Conservation (phyloP, 2,113 vertebrate genomes). For the Sinocyclocheilus grahami region DNA sequence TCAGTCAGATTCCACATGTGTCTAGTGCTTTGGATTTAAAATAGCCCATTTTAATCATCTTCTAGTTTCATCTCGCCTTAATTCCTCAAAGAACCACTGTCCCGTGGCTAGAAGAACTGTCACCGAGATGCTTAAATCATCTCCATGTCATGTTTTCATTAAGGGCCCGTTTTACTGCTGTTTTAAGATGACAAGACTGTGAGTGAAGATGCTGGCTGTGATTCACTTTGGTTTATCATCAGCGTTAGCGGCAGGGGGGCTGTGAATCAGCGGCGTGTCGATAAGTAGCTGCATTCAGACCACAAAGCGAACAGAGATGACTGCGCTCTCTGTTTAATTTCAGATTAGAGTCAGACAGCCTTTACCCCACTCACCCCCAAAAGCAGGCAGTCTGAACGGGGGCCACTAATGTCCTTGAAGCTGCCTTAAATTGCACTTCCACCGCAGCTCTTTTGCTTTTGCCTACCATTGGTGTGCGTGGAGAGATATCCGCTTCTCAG, state of each 20-base stretch:
- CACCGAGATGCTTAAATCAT: conserved; percentile 30
- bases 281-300: conserved; percentile 50
- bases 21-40: conserved; percentile 18
- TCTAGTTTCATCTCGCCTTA: conserved; percentile 15
- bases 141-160: conserved; percentile 31
- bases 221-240: conserved; percentile 45
- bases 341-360: conserved; percentile 27
- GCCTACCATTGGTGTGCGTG: conserved; percentile 48
- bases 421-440: conserved; percentile 51
- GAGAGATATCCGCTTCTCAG: conserved; percentile 55
- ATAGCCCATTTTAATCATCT: conserved; percentile 33
- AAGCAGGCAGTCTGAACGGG: not conserved
- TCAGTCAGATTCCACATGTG: conserved; percentile 24
- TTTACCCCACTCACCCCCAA: not conserved
- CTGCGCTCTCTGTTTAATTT: conserved; percentile 24
- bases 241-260: conserved; percentile 19
- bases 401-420: conserved; percentile 45
- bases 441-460: conserved; percentile 47
- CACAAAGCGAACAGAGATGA: conserved; percentile 35
- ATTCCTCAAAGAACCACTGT: conserved; percentile 20
- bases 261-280: conserved; percentile 31
- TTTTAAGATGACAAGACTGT: conserved; percentile 41
- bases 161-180: conserved; percentile 13
- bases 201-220: conserved; percentile 40
- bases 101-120: conserved; percentile 16